These are phyloP conservation scores for Erythrocercus mccallii DNA, from an alignment of 2,113 vertebrate genomes.

Conservation along the genomic window DNA sequence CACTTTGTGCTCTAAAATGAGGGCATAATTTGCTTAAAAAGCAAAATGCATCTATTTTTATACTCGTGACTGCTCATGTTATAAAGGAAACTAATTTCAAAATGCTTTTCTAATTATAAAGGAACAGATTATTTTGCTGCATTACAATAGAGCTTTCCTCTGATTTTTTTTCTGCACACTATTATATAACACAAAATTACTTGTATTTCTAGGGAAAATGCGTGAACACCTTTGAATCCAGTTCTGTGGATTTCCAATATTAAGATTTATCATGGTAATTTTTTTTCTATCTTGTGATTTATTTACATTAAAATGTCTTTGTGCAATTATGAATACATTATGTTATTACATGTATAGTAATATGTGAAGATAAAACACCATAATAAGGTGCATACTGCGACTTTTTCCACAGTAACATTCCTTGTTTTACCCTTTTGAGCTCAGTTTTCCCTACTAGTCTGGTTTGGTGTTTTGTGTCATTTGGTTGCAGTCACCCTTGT, in stretches of 20 bases:
- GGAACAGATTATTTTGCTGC: neutral
- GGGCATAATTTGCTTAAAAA: neutral
- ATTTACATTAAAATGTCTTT: neutral
- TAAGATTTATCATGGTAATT: neutral
- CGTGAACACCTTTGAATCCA: neutral
- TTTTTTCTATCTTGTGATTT: neutral
- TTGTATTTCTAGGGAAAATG: neutral
- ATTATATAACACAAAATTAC: neutral
- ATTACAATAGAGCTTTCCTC: neutral
- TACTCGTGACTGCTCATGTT: neutral
- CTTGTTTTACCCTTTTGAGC: neutral
- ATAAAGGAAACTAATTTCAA: neutral
- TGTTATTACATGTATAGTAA: neutral
- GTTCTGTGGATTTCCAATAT: neutral
- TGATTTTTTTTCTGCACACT: neutral
- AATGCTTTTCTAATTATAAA: neutral
- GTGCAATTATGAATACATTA: neutral
- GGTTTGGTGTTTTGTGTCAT: neutral
- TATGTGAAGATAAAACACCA: neutral
- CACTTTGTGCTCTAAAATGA: neutral
- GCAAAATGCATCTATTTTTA: neutral
- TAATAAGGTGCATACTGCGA: neutral
- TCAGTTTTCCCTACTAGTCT: neutral
- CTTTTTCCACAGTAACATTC: neutral
- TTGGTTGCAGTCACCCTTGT: neutral